phyloP scores from a whole-genome alignment of 2,888 invertebrate species.

The Boloria selene region DNA sequence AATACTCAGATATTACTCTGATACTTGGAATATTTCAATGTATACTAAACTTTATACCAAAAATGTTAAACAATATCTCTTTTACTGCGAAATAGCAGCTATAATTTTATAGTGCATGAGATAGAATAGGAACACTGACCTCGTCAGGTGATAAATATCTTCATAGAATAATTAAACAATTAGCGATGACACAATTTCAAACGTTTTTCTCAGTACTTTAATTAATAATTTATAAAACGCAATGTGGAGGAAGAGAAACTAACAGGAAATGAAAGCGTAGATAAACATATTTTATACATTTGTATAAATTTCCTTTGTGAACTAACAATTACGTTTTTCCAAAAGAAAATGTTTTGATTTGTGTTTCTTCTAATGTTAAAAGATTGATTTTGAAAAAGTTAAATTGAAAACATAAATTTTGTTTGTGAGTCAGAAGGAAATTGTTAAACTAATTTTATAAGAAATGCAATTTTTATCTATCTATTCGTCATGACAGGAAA shows the following conservation, averaged over 20 bases:
- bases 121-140: neutral
- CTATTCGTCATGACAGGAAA: neutral
- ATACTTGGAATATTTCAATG: too few species aligned
- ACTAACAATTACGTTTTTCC: neutral
- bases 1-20: too few species aligned
- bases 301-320: constrained; percentile 13
- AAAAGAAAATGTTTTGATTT: neutral
- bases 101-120: too few species aligned
- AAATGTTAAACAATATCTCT: too few species aligned
- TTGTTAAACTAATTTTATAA: neutral
- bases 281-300: constrained; percentile 29
- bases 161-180: constrained; percentile 21
- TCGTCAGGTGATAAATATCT: too few species aligned
- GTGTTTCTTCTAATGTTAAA: too few species aligned
- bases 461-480: neutral
- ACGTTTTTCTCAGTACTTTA: constrained; percentile 29
- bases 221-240: constrained; percentile 37
- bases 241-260: constrained; percentile 32
- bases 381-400: too few species aligned
- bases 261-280: constrained; percentile 35
- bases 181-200: constrained; percentile 16
- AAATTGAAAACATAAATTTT: neutral
- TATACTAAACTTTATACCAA: too few species aligned
- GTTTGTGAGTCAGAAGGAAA: constrained; percentile 2
- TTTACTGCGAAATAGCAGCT: too few species aligned